A percentile compares a stretch with the other conserved stretches of the same genome.
These are phyloP conservation scores for Malurus cyaneus DNA, from an alignment of 2,113 vertebrate genomes.

Conservation along the genomic window DNA sequence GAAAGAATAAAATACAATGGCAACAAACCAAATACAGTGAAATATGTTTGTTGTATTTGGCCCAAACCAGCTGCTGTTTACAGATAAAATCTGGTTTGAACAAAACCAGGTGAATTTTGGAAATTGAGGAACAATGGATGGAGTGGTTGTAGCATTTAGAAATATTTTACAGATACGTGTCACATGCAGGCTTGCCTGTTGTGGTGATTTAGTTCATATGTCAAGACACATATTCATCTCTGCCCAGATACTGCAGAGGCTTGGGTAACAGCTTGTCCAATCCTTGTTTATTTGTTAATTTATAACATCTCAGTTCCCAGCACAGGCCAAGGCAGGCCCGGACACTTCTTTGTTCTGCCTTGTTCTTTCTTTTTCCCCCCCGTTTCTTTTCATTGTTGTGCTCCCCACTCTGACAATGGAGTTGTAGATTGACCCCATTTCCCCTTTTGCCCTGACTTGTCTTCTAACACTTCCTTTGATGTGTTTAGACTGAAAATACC, in stretches of 20 bases:
- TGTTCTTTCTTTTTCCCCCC: rapidly evolving
- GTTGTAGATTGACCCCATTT: slow-evolving; percentile 1
- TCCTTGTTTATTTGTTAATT: slow-evolving; percentile 44
- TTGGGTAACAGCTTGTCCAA: slow-evolving; percentile 7
- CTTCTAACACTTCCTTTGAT: slow-evolving; percentile 1
- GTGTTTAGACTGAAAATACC: slow-evolving; percentile 2
- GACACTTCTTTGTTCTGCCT: slow-evolving; percentile 14
- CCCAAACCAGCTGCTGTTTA: slow-evolving; percentile 26
- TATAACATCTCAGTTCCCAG: slow-evolving; percentile 7
- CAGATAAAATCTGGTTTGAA: slow-evolving; percentile 48
- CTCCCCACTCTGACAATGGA: background rate
- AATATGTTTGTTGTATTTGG: slow-evolving; percentile 32
- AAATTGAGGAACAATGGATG: background rate
- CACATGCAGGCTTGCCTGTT: background rate
- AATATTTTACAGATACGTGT: background rate
- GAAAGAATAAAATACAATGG: slow-evolving; percentile 42
- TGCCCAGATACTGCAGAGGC: background rate
- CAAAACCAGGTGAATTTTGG: slow-evolving; percentile 35
- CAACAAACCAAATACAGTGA: slow-evolving; percentile 45
- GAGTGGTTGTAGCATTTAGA: background rate
- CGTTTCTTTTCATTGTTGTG: background rate
- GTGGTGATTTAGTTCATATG: slow-evolving; percentile 19
- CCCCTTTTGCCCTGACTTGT: slow-evolving; percentile 5
- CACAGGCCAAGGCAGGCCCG: background rate
- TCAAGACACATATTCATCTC: background rate